Percentiles rank a stretch among this genome's conserved stretches.
phyloP scores from a whole-genome alignment of 2,797 vertebrate species.

The Alectoris magna region DNA sequence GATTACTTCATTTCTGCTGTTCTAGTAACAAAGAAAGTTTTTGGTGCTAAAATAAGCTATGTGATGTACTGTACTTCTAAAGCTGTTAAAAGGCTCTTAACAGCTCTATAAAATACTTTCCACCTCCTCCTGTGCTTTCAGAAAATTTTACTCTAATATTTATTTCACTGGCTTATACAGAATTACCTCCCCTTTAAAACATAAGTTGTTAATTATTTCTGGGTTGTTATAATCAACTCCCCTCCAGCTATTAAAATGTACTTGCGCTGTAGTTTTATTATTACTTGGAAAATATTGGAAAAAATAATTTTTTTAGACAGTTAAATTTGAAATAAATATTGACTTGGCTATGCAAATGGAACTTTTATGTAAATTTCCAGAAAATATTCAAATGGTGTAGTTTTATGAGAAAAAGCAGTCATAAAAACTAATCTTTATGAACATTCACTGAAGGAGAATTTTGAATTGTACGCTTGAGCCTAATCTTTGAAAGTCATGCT shows the following conservation, averaged over 20 bases:
- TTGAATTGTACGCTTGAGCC: conserved; percentile 32
- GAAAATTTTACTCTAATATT: conserved; percentile 74
- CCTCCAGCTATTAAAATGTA: conserved; percentile 67
- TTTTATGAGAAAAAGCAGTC: conserved; percentile 22
- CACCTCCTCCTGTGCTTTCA: conserved; percentile 66
- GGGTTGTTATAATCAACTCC: conserved; percentile 62
- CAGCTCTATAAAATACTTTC: conserved; percentile 76
- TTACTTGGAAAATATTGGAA: conserved; percentile 51
- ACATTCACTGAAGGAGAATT: conserved; percentile 43
- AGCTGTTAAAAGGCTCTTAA: conserved; percentile 78
- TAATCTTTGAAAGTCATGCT: conserved; percentile 24
- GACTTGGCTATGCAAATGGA: conserved; percentile 36
- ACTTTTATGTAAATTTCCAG: conserved; percentile 55
- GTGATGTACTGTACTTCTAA: conserved; percentile 69
- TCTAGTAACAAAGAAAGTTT: conserved; percentile 60
- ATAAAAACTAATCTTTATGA: conserved; percentile 26
- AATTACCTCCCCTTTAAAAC: conserved; percentile 73
- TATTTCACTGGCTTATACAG: conserved; percentile 65
- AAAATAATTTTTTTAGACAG: conserved; percentile 54
- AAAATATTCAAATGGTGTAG: conserved; percentile 47
- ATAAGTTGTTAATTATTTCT: conserved; percentile 74
- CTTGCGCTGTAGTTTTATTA: conserved; percentile 69
- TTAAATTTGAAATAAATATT: conserved; percentile 65
- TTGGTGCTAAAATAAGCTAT: conserved; percentile 67
- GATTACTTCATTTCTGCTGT: conserved; percentile 33